phyloP scores from a whole-genome alignment of 92 coral and sea anemone species.

The Actinostola sp. region DNA sequence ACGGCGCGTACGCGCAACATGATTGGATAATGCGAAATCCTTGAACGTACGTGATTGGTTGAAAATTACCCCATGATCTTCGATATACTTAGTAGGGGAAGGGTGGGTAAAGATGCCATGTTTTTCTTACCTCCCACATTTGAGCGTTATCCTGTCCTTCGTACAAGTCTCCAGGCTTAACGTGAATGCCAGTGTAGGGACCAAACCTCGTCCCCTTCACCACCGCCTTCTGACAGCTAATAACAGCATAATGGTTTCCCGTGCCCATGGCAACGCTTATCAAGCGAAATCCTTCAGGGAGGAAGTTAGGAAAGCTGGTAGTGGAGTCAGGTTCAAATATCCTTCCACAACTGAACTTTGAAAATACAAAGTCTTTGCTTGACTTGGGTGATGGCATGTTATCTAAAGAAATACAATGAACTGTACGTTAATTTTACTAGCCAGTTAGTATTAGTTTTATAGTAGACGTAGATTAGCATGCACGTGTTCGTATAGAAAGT shows the following conservation, averaged over 20 bases:
- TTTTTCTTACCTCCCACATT: slow-evolving; percentile 94
- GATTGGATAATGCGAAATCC: no score
- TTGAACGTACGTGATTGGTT: not conserved
- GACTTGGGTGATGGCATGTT: slow-evolving; percentile 25
- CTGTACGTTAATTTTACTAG: not conserved
- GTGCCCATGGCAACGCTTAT: slow-evolving; percentile 82
- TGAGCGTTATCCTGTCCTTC: slow-evolving; percentile 64
- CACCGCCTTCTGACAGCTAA: slow-evolving; percentile 72
- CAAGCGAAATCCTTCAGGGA: slow-evolving; percentile 83
- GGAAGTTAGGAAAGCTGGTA: slow-evolving; percentile 52
- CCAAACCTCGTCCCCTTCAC: slow-evolving; percentile 97
- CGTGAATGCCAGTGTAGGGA: slow-evolving; percentile 79
- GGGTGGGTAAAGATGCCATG: no score
- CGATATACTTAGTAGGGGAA: not conserved
- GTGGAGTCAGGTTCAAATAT: slow-evolving; percentile 20
- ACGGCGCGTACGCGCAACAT: no score
- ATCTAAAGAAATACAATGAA: slow-evolving; percentile 13
- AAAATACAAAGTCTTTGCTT: slow-evolving; percentile 23
- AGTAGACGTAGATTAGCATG: no score
- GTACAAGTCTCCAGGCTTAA: slow-evolving; percentile 60
- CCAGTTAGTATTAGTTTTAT: no score
- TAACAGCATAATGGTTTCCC: slow-evolving; percentile 79
- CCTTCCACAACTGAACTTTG: slow-evolving; percentile 50
- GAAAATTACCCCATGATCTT: not conserved
- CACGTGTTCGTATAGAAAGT: no score